Conservation (phyloP, 2,888 invertebrate genomes). For the Sisyra nigra region DNA sequence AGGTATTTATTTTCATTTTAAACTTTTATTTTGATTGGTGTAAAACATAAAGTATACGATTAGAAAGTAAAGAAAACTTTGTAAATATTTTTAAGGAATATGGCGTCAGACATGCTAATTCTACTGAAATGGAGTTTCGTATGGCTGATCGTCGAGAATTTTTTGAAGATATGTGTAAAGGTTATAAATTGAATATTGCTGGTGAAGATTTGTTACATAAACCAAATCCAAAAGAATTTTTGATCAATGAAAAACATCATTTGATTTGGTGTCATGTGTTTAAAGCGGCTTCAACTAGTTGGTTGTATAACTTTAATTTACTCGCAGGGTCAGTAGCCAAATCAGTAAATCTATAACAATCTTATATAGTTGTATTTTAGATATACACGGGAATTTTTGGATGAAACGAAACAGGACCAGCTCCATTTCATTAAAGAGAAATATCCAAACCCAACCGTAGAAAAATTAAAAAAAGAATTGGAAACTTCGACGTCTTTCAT, state of each 20-base stretch:
- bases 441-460: conserved; percentile 58
- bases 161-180: conserved; percentile 41
- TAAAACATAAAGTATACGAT: no score
- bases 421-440: conserved; percentile 60
- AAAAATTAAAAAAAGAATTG: conserved; percentile 54
- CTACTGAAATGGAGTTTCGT: conserved; percentile 39
- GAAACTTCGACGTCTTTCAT: conserved; percentile 64
- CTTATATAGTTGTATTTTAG: conserved; percentile 20
- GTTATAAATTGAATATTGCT: conserved; percentile 39
- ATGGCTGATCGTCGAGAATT: conserved; percentile 40
- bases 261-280: conserved; percentile 75
- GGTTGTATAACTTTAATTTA: conserved; percentile 84
- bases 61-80: no score
- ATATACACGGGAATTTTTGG: conserved; percentile 58
- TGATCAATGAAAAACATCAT: conserved; percentile 63
- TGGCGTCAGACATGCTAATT: conserved; percentile 12
- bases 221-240: conserved; percentile 77
- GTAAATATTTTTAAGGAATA: no score
- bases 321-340: conserved; percentile 57
- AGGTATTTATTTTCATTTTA: no score
- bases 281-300: conserved; percentile 73
- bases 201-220: conserved; percentile 42
- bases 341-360: not conserved
- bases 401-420: conserved; percentile 61
- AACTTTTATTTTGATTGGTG: no score